Percentiles rank a stretch among this genome's conserved stretches.
phyloP scores from a whole-genome alignment of 2,113 vertebrate species.

The Sphaerodactylus townsendi region DNA sequence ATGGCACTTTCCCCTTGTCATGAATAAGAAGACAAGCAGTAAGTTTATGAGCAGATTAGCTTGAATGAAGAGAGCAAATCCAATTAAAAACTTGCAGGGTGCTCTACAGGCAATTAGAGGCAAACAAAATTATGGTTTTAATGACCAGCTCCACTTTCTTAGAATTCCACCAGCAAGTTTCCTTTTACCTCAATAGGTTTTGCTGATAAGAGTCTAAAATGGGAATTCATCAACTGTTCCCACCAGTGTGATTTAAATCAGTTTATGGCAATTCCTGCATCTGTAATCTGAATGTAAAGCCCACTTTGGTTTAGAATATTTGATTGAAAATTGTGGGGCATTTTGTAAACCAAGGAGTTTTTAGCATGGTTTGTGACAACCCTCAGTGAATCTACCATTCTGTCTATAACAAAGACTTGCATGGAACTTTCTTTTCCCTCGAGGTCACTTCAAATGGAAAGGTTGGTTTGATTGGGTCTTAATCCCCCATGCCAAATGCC shows the following conservation, averaged over 20 bases:
- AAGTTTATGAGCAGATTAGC: background rate
- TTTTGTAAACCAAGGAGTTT: too few species aligned
- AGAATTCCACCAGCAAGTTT: background rate
- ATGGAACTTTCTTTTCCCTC: background rate
- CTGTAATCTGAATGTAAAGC: too few species aligned
- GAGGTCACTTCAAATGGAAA: constrained; percentile 17
- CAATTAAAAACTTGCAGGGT: background rate
- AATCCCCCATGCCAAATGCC: background rate
- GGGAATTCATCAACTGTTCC: too few species aligned
- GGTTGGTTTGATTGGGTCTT: background rate
- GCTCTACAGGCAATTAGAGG: background rate
- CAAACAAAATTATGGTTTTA: background rate
- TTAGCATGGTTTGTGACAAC: background rate
- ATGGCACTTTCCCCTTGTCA: background rate
- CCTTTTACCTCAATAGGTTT: constrained; percentile 12
- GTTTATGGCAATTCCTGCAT: background rate
- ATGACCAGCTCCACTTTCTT: constrained; percentile 11
- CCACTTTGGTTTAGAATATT: too few species aligned
- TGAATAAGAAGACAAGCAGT: background rate
- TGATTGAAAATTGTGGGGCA: background rate
- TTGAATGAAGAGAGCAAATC: background rate
- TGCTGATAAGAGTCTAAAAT: background rate
- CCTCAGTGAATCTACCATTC: background rate
- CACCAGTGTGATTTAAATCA: background rate
- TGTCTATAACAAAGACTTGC: background rate